Evolutionary conservation across 92 coral and sea anemone species (phyloP).

Genomic region (Palythoa grandis): DNA sequence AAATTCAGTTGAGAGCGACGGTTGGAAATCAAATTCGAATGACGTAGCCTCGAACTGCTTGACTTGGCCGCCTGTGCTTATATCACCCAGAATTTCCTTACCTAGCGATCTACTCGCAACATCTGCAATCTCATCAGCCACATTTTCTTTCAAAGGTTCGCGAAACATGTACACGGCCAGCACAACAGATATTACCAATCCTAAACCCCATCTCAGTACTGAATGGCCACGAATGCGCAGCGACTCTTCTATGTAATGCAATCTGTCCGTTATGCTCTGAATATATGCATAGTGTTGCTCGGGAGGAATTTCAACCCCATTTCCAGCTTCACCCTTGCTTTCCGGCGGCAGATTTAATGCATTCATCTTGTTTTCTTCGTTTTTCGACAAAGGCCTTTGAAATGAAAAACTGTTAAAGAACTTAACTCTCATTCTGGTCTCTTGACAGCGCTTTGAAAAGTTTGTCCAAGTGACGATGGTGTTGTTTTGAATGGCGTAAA

Average conservation of each 20-base stretch:
- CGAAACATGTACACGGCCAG: conserved; percentile 82
- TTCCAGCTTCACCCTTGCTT: conserved; percentile 1
- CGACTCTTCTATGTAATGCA: conserved; percentile 85
- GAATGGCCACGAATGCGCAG: conserved; percentile 89
- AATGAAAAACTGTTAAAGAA: not conserved
- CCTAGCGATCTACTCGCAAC: conserved; percentile 97
- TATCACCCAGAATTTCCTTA: conserved; percentile 26
- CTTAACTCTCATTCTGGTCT: not conserved
- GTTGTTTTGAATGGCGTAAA: not conserved
- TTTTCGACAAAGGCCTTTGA: not conserved
- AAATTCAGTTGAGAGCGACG: too few species aligned
- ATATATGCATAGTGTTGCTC: conserved; percentile 35
- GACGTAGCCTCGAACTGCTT: too few species aligned
- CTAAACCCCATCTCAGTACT: conserved; percentile 89
- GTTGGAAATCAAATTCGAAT: too few species aligned
- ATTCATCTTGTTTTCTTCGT: not conserved
- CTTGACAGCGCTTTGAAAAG: not conserved
- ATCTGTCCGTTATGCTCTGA: conserved; percentile 63
- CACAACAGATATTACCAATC: conserved; percentile 48
- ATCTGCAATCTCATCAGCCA: conserved; percentile 97
- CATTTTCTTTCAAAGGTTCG: conserved; percentile 86
- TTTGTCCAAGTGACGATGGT: not conserved
- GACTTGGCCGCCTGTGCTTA: not conserved
- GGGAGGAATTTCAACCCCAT: conserved; percentile 9
- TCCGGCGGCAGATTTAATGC: conserved; percentile 10